Evolutionary conservation across 2,113 vertebrate species (phyloP), one percentile per base, ranked within the genome.

Genomic region (Zeus faber): DNA sequence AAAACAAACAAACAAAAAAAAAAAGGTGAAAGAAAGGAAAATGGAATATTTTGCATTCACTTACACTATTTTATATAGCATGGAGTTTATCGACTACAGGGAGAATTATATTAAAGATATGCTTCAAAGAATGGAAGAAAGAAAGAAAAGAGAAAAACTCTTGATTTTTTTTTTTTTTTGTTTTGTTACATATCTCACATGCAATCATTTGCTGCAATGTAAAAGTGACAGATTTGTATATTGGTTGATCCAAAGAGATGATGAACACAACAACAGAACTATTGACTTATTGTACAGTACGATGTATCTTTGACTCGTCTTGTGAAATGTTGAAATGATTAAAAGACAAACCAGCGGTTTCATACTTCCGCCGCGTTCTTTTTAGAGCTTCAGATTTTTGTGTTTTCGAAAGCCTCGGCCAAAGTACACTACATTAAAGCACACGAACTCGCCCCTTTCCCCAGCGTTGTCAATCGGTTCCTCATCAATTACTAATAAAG

Each of bases 201-300:
- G 79, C 82, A 82, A 86, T 86, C 87, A 84, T 82, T 88, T 88
- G 83, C 86, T 88, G 86, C 83, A 74, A 80, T 88, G 85, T 87
- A 79, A 79, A 77, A 83, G 84, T 85, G 82, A 87, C 86, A 90
- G 86, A 89, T 85, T 83, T 89, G 87, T 89, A 85, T 88, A 89
- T 91, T 90, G 90, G 88, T 90, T 88, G 89, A 91, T 89, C 90
- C 90, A 91, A 91, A 91, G 90, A 91, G 86, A 87, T 85, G 84
- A 81, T 74, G 77, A 81, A 87, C 85, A 87, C 85, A 88, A 88
- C 86, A 85, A 81, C 87, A 89, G 82, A 90, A 87, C 81, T 89
- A 88, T 91, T 89, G 87, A 90, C 89, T 85, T 89, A 86, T 88
- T 90, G 88, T 91, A 91, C 89, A 91, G 87, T 84, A 76, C 81